Evolutionary conservation across 2,888 invertebrate species (phyloP).

Genomic region (Theretra japonica): DNA sequence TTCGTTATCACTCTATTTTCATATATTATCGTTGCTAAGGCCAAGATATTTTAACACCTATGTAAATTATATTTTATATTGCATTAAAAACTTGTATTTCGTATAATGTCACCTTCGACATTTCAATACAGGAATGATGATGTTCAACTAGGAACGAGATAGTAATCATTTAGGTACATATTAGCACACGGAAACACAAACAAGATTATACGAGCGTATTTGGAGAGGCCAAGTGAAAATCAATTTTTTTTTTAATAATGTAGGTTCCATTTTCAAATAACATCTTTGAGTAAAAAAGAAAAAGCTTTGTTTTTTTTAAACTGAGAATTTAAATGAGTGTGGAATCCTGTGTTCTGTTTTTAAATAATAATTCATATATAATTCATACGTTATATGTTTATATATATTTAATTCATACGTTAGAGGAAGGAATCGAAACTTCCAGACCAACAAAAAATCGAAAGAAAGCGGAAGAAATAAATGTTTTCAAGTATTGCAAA

Average conservation of each 20-base stretch:
- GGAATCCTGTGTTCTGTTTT: not conserved
- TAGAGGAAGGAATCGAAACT: not conserved
- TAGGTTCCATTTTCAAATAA: too few species aligned
- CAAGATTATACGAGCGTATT: too few species aligned
- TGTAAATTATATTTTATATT: not conserved
- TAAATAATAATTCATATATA: too few species aligned
- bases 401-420: too few species aligned
- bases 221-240: too few species aligned
- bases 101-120: not conserved
- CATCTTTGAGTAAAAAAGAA: too few species aligned
- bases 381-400: too few species aligned
- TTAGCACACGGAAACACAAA: too few species aligned
- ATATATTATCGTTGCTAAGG: not conserved
- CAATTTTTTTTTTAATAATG: too few species aligned
- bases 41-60: not conserved
- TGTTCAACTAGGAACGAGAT: not conserved
- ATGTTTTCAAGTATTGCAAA: not conserved
- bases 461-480: not conserved
- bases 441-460: not conserved
- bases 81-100: constrained; percentile 17
- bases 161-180: not conserved
- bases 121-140: not conserved
- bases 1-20: constrained; percentile 19
- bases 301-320: not conserved
- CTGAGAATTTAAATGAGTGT: not conserved